phyloP scores from a whole-genome alignment of 2,888 invertebrate species.

The Molorchus minor region DNA sequence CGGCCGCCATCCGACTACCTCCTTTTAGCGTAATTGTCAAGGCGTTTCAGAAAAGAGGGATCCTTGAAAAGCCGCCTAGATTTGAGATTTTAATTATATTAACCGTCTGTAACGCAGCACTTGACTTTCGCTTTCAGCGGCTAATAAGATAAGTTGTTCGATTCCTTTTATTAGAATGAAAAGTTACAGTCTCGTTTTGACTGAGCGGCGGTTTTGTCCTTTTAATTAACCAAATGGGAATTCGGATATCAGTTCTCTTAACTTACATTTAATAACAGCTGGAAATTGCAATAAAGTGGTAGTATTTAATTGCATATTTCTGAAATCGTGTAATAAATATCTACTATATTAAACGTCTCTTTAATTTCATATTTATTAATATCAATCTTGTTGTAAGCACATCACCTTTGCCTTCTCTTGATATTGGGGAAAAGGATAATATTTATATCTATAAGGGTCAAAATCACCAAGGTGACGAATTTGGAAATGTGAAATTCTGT shows the following conservation, averaged over 20 bases:
- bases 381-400: too few species aligned
- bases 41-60: conserved; percentile 31
- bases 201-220: conserved; percentile 36
- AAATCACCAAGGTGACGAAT: too few species aligned
- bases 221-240: conserved; percentile 40
- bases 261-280: too few species aligned
- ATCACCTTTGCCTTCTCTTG: too few species aligned
- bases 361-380: too few species aligned
- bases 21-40: conserved; percentile 33
- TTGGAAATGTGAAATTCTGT: too few species aligned
- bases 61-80: conserved; percentile 27
- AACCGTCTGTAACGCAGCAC: conserved; percentile 37
- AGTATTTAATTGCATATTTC: too few species aligned
- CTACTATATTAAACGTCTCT: too few species aligned
- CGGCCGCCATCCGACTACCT: conserved; percentile 20
- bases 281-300: too few species aligned
- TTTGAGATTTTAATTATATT: conserved; percentile 43
- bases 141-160: conserved; percentile 48
- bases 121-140: conserved; percentile 43
- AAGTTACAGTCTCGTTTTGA: conserved; percentile 32
- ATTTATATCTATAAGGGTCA: too few species aligned
- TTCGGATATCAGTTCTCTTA: conserved; percentile 23
- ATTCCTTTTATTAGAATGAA: conserved; percentile 40
- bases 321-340: too few species aligned
- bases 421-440: too few species aligned